A percentile compares a stretch with the other conserved stretches of the same genome.
Conservation (phyloP, 2,888 invertebrate species). For the Aphodius granarius region DNA sequence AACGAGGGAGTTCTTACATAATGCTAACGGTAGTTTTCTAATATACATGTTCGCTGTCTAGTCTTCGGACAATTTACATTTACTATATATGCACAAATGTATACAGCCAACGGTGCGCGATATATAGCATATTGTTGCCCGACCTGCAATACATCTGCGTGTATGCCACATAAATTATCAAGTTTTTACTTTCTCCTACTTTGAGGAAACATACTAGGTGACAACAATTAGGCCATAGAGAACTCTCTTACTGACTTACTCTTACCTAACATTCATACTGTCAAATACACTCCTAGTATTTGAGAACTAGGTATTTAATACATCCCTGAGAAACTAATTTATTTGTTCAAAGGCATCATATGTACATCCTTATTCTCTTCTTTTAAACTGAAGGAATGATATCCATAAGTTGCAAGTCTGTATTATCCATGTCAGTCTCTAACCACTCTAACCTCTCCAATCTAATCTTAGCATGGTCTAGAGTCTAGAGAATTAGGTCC, state of each 20-base stretch:
- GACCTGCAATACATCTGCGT: not conserved
- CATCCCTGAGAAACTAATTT: too few relatives aligned
- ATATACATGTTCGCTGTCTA: constrained; percentile 14
- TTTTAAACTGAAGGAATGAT: too few relatives aligned
- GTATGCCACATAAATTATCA: not conserved
- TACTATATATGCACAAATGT: not conserved
- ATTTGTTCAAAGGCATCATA: too few relatives aligned
- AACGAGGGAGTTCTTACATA: constrained; percentile 11
- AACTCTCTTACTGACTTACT: too few relatives aligned
- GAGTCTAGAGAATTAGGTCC: not conserved
- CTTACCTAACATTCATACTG: too few relatives aligned
- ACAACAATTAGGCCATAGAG: not conserved
- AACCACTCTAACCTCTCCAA: too few relatives aligned
- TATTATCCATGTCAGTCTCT: too few relatives aligned
- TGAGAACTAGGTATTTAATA: too few relatives aligned
- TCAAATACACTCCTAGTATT: too few relatives aligned
- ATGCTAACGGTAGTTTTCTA: constrained; percentile 14
- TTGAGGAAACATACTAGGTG: not conserved
- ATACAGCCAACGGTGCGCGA: not conserved
- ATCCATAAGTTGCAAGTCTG: too few relatives aligned
- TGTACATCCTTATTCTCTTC: too few relatives aligned
- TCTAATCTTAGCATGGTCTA: not conserved
- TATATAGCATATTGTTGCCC: not conserved
- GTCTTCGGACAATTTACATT: constrained; percentile 15
- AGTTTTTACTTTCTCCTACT: not conserved